Conservation (phyloP, 2,797 vertebrate genomes). For the Rhynchonycteris naso region DNA sequence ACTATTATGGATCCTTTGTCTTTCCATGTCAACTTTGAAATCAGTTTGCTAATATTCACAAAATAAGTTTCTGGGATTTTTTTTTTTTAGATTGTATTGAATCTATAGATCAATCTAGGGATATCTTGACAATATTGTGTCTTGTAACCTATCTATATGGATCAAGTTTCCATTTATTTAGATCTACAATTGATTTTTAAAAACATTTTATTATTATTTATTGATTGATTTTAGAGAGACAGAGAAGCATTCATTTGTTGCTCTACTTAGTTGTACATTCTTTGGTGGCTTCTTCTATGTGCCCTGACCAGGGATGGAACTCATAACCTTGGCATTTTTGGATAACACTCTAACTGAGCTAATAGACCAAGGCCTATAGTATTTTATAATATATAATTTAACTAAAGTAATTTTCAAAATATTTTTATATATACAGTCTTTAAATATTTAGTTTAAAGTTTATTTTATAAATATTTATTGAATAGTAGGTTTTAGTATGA, state of each 20-base stretch:
- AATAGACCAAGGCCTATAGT: too few species aligned
- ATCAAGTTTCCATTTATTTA: neutral
- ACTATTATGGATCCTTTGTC: neutral
- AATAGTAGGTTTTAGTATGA: neutral
- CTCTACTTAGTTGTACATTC: too few species aligned
- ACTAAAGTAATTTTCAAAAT: neutral
- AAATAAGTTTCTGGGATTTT: neutral
- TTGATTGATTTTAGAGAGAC: too few species aligned
- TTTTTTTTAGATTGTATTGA: neutral
- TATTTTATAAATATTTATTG: neutral
- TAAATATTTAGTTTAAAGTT: neutral
- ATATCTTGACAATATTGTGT: too few species aligned
- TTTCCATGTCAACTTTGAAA: neutral
- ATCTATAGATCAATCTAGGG: neutral
- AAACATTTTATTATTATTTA: too few species aligned
- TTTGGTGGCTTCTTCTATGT: too few species aligned
- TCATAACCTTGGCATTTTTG: too few species aligned
- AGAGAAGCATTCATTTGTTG: too few species aligned
- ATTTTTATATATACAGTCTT: neutral
- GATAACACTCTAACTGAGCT: too few species aligned
- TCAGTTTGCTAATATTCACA: neutral
- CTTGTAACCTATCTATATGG: neutral
- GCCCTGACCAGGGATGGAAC: too few species aligned
- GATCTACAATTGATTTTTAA: neutral
- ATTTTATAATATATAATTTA: too few species aligned